phyloP scores from a whole-genome alignment of 2,113 vertebrate genomes.

The Procavia capensis region DNA sequence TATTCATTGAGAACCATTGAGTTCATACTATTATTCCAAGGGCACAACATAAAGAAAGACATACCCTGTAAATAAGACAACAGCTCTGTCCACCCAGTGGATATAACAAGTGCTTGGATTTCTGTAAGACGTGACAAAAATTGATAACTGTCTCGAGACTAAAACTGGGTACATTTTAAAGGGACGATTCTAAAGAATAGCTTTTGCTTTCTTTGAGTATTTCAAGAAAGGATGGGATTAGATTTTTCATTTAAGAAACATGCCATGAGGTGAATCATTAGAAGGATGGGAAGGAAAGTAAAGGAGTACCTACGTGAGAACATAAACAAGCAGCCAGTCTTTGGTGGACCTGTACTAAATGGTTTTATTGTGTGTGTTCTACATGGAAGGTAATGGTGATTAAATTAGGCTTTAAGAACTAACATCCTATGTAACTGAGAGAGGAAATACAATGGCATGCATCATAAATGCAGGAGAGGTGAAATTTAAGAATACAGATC shows the following conservation, averaged over 20 bases:
- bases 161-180: not conserved
- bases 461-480: not conserved
- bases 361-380: not conserved
- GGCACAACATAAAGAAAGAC: rapidly evolving
- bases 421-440: not conserved
- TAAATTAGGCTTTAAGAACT: not conserved
- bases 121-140: not conserved
- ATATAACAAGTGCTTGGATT: not conserved
- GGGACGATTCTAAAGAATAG: not conserved
- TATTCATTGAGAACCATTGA: not conserved
- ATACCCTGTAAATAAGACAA: not conserved
- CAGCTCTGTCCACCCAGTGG: not conserved
- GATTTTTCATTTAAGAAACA: not conserved
- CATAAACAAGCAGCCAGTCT: not conserved
- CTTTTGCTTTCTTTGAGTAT: not conserved
- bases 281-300: not conserved
- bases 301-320: rapidly evolving
- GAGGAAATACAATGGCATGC: not conserved
- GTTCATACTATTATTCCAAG: not conserved
- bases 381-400: not conserved
- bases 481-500: not conserved
- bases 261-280: not conserved
- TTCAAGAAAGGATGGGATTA: not conserved
- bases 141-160: not conserved
- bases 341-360: not conserved